Evolutionary conservation across 2,797 vertebrate species (phyloP).

Genomic region (Vireo griseus): DNA sequence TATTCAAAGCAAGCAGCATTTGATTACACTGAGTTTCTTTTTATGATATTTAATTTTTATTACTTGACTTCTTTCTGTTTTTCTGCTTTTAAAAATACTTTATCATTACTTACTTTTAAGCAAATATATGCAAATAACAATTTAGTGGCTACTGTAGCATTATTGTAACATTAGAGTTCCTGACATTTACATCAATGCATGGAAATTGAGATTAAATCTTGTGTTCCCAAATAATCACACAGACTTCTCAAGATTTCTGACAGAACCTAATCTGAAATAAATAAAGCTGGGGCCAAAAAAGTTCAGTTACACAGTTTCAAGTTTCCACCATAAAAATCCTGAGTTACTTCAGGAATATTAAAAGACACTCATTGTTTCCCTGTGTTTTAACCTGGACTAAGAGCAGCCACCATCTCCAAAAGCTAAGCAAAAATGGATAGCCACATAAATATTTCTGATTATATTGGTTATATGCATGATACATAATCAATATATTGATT

Average conservation of each 20-base stretch:
- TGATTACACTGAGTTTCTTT: not conserved
- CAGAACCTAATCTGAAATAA: not conserved
- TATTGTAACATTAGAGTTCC: not conserved
- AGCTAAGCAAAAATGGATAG: not conserved
- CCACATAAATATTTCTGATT: not conserved
- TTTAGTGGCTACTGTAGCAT: not conserved
- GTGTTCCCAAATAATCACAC: not conserved
- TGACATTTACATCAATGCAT: not conserved
- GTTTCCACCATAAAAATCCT: not conserved
- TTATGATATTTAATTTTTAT: not conserved
- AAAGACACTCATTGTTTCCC: not conserved
- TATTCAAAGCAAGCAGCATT: not conserved
- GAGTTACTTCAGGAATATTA: not conserved
- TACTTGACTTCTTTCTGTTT: not conserved
- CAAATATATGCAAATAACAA: not conserved
- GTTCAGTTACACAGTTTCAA: not conserved
- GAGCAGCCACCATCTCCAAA: not conserved
- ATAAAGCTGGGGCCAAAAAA: accelerated
- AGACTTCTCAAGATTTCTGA: not conserved
- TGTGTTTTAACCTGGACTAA: not conserved
- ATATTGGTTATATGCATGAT: not conserved
- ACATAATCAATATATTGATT: not conserved
- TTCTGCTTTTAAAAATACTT: not conserved
- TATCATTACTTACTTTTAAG: not conserved
- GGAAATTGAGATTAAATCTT: not conserved